Base-by-base conservation (phyloP, 2,888 invertebrate genomes). In the Amphipyra tragopoginis region DNA sequence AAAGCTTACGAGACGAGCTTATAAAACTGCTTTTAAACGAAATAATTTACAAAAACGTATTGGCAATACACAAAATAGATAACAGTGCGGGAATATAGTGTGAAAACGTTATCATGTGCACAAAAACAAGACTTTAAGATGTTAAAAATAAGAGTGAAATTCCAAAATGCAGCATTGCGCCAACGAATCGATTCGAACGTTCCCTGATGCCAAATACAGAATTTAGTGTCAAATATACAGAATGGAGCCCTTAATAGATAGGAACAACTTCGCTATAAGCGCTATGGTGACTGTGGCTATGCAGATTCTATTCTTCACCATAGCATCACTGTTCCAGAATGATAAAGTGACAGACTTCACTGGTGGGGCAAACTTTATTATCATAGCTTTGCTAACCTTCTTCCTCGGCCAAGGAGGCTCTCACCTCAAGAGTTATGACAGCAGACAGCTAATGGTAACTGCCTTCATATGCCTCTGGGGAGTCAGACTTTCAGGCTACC, bases 311-410 rank as follows among this genome's bases (percentile, higher is more conserved):
- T 98, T 98, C 93, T 98, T 98, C 92, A 95, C 97, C 40, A 96
- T 98, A 77, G 98, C 98, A 43, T 97, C 98, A 5, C 96, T 97
- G 57, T 97, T 98, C 79, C 97, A 98, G 90, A 96, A 97, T 93
- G 98, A 98, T 88, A 98, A 98, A 93, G 95, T 98, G 60, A 98
- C 98, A 0, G 98, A 99, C 90, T 98, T 98, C 93, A 98, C 98
- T 65, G 98, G 98, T 8, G 98, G 98, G 59, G 97, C 97, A 58
- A 98, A 98, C 93, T 99, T 99, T 90, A 97, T 98, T 75, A 97
- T 98, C 56, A 96, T 98, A 75, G 98, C 98, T 8, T 90, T 98
- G 66, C 93, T 98, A 45, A 98, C 98, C 33, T 98, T 98, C 92
- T 97, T 97, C 84, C 95, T 98, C 43, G 98, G 98, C 11, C 97